Conservation (phyloP, 2,797 vertebrate species). For the Gorsachius magnificus region DNA sequence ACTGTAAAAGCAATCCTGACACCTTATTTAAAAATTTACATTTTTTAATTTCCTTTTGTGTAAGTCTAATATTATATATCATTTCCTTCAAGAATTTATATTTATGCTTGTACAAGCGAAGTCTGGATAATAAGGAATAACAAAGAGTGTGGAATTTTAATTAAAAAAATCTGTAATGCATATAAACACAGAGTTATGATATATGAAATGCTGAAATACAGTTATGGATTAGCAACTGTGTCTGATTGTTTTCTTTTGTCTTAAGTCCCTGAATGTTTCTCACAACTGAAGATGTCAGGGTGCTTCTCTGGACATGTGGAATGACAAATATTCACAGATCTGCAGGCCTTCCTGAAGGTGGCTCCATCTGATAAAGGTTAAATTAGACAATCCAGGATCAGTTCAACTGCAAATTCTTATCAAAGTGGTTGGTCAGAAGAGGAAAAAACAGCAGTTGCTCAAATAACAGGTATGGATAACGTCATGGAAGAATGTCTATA, state of each 20-base stretch:
- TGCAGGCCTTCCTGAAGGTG: constrained; percentile 56
- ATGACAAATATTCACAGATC: background rate
- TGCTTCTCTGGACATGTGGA: background rate
- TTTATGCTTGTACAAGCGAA: background rate
- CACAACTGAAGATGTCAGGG: background rate
- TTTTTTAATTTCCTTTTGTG: background rate
- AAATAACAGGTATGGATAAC: background rate
- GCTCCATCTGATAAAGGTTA: constrained; percentile 60
- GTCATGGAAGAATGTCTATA: background rate
- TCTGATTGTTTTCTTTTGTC: background rate
- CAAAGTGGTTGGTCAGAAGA: background rate
- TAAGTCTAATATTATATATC: background rate
- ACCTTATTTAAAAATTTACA: background rate
- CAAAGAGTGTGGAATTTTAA: background rate
- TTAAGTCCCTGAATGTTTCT: background rate
- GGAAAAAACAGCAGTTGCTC: background rate
- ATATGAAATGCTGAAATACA: background rate
- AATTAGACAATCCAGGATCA: background rate
- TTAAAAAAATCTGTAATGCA: background rate
- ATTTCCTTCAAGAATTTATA: background rate
- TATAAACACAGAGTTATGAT: background rate
- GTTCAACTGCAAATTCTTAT: background rate
- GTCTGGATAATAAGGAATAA: background rate
- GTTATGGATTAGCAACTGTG: background rate
- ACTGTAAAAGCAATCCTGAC: background rate